These are phyloP conservation scores for Drosophila athabasca DNA, from an alignment of 1,140 invertebrate species.

Conservation along the genomic window DNA sequence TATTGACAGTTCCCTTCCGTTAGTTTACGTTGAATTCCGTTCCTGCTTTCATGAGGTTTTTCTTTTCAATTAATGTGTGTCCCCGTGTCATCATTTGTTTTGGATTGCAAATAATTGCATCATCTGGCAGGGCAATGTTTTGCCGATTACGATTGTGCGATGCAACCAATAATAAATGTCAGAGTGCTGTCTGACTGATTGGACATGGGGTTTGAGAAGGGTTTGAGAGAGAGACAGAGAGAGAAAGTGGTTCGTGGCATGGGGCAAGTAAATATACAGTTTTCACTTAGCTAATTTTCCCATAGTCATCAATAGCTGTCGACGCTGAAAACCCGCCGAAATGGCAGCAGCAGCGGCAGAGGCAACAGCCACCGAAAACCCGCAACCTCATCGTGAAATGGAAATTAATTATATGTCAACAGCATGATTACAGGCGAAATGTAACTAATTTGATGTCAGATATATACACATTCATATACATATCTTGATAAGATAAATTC, in stretches of 20 bases:
- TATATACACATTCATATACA: constrained; percentile 6
- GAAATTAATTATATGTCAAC: constrained; percentile 64
- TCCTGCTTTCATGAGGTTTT: constrained; percentile 10
- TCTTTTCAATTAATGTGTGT: constrained; percentile 13
- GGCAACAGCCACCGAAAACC: constrained; percentile 6
- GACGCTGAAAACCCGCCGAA: constrained; percentile 6
- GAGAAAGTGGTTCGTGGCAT: not conserved
- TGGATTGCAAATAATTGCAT: constrained; percentile 46
- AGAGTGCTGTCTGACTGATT: constrained; percentile 39
- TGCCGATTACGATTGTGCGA: constrained; percentile 46
- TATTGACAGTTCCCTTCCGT: too few relatives aligned
- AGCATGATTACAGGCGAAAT: constrained; percentile 47
- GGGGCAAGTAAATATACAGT: constrained; percentile 42
- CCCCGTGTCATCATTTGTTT: constrained; percentile 46
- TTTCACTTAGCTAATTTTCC: constrained; percentile 36
- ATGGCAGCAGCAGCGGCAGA: constrained; percentile 15
- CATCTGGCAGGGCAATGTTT: constrained; percentile 37
- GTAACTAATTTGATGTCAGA: constrained; percentile 39
- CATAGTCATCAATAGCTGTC: constrained; percentile 42
- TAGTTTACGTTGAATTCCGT: too few relatives aligned
- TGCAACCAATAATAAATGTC: constrained; percentile 46
- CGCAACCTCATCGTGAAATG: constrained; percentile 45
- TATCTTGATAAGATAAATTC: constrained; percentile 19
- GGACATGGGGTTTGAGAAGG: not conserved
- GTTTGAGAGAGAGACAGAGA: not conserved